Conservation (phyloP, 1,140 invertebrate species). For the Drosophila virilis region DNA sequence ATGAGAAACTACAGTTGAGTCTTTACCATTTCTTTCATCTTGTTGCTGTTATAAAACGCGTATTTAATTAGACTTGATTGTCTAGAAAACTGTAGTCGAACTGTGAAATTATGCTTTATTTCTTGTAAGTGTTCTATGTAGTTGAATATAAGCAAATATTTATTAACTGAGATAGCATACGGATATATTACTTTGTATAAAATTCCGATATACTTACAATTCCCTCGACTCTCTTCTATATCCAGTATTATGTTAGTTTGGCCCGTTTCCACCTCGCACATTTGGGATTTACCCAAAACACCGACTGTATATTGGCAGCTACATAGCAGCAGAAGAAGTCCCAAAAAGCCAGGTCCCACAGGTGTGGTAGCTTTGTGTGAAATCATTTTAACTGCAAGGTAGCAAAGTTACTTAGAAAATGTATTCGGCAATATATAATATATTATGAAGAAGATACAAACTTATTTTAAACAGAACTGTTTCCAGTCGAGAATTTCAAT, state of each 20-base stretch:
- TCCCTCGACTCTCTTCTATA: constrained; percentile 93
- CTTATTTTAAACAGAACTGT: too few species aligned
- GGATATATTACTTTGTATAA: too few species aligned
- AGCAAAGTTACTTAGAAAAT: background rate
- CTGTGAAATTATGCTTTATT: background rate
- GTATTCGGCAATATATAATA: background rate
- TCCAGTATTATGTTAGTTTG: constrained; percentile 95
- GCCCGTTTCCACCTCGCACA: constrained; percentile 90
- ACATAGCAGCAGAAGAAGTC: constrained; percentile 58
- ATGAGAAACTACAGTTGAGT: background rate
- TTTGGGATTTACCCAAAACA: constrained; percentile 78
- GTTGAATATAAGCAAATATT: too few species aligned
- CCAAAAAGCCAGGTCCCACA: constrained; percentile 41
- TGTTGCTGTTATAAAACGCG: constrained; percentile 14
- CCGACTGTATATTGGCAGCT: constrained; percentile 49
- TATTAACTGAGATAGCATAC: too few species aligned
- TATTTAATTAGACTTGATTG: constrained; percentile 5
- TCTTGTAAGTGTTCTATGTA: too few species aligned
- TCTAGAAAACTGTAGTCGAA: constrained; percentile 3
- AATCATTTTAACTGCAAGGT: constrained; percentile 63
- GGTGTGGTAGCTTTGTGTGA: constrained; percentile 37
- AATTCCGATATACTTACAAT: constrained; percentile 88
- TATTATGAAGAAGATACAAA: too few species aligned
- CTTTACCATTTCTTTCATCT: constrained; percentile 9
- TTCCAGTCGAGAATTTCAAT: too few species aligned